A percentile compares a stretch with the other conserved stretches of the same genome.
Conservation (phyloP, 1,140 invertebrate species). For the Oreohelix idahoensis region DNA sequence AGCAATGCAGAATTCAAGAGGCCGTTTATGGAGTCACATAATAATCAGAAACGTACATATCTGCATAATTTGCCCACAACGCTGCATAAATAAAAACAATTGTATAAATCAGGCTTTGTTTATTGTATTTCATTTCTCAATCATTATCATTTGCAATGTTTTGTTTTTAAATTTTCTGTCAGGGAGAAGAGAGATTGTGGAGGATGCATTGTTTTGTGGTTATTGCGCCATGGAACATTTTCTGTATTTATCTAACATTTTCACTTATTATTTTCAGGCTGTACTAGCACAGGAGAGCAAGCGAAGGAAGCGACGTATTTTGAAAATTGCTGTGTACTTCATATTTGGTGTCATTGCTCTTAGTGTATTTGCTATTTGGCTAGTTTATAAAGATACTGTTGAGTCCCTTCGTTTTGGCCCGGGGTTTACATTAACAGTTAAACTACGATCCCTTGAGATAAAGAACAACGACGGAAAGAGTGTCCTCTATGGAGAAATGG, state of each 20-base stretch:
- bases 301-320: constrained; percentile 51
- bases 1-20: too few species aligned
- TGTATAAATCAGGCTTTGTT: too few species aligned
- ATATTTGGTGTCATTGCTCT: constrained; percentile 49
- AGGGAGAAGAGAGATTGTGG: too few species aligned
- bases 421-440: constrained; percentile 47
- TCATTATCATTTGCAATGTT: too few species aligned
- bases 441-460: constrained; percentile 48
- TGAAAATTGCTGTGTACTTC: constrained; percentile 51
- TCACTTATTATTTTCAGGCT: constrained; percentile 39
- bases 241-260: neutral
- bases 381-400: constrained; percentile 47
- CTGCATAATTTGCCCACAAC: too few species aligned
- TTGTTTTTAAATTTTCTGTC: too few species aligned
- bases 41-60: too few species aligned
- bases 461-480: constrained; percentile 43
- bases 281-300: constrained; percentile 53
- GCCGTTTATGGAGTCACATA: too few species aligned
- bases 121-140: too few species aligned
- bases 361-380: constrained; percentile 51
- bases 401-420: constrained; percentile 43
- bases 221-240: too few species aligned
- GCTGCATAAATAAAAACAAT: too few species aligned
- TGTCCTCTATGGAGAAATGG: constrained; percentile 50
- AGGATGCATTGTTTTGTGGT: too few species aligned